Evolutionary conservation across 2,888 invertebrate species (phyloP).

Genomic region (Eumacrocentrus americanus): DNA sequence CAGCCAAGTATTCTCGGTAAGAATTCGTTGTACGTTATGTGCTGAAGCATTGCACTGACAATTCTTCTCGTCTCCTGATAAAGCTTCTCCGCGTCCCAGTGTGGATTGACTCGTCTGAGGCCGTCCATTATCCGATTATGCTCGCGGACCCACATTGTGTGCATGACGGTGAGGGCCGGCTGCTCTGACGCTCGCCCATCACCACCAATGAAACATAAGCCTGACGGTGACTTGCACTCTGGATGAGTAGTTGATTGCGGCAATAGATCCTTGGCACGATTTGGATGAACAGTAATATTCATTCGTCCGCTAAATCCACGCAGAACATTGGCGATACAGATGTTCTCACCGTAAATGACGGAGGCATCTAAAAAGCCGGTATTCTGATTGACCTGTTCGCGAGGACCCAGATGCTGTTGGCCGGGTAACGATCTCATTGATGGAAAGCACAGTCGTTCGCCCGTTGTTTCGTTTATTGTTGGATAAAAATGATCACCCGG

Average conservation of each 20-base stretch:
- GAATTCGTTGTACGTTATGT: slow-evolving; percentile 87
- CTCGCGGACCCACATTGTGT: slow-evolving; percentile 87
- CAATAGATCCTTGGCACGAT: slow-evolving; percentile 78
- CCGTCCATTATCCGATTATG: slow-evolving; percentile 87
- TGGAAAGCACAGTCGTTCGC: slow-evolving; percentile 87
- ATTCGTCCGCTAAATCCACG: slow-evolving; percentile 81
- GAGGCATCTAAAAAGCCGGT: slow-evolving; percentile 89
- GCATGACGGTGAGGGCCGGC: slow-evolving; percentile 85
- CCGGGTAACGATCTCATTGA: slow-evolving; percentile 94
- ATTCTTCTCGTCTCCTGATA: slow-evolving; percentile 83
- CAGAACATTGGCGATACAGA: slow-evolving; percentile 77
- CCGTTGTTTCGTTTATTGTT: slow-evolving; percentile 81
- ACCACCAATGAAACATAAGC: slow-evolving; percentile 86
- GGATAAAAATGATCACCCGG: slow-evolving; percentile 89
- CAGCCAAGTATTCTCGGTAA: slow-evolving; percentile 89
- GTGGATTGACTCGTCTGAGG: slow-evolving; percentile 80
- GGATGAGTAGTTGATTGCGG: slow-evolving; percentile 81
- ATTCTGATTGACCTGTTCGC: slow-evolving; percentile 94
- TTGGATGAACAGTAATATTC: slow-evolving; percentile 79
- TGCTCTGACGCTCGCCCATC: slow-evolving; percentile 94
- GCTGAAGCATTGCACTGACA: slow-evolving; percentile 78
- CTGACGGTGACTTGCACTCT: slow-evolving; percentile 86
- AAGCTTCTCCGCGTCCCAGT: slow-evolving; percentile 87
- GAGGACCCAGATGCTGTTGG: slow-evolving; percentile 83
- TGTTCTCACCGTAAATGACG: slow-evolving; percentile 88